Evolutionary conservation across 2,113 vertebrate species (phyloP).

Genomic region (Leptobrachium ailaonicum): DNA sequence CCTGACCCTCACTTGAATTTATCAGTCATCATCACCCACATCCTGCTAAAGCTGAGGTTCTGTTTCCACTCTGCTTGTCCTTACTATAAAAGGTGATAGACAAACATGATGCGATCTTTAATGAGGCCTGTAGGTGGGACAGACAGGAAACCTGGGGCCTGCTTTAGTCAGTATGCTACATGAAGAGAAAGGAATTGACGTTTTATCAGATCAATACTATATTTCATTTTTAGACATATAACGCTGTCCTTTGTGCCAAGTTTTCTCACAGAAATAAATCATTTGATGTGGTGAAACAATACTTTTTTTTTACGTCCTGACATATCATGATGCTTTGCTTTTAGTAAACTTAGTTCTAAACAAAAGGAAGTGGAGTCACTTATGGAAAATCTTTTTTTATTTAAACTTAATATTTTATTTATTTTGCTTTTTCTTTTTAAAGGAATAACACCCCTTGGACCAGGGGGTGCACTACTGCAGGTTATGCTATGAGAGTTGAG

Average conservation of each 20-base stretch:
- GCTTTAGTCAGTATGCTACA: slow-evolving; percentile 3
- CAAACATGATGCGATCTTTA: slow-evolving; percentile 12
- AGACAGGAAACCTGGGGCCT: slow-evolving; percentile 8
- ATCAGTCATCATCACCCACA: slow-evolving; percentile 23
- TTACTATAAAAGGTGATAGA: slow-evolving; percentile 14
- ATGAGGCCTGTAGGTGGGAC: slow-evolving; percentile 20
- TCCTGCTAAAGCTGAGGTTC: slow-evolving; percentile 8
- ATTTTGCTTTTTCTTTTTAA: too few relatives aligned
- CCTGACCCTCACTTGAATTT: neutral
- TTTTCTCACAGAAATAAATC: slow-evolving; percentile 6
- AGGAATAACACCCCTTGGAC: too few relatives aligned
- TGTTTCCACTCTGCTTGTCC: slow-evolving; percentile 28
- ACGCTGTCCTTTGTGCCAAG: neutral
- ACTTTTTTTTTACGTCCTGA: slow-evolving; percentile 8
- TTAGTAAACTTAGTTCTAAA: slow-evolving; percentile 6
- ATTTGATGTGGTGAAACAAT: slow-evolving; percentile 13
- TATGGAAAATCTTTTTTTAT: too few relatives aligned
- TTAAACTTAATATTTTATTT: too few relatives aligned
- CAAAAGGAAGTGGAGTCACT: slow-evolving; percentile 5
- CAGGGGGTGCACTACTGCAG: too few relatives aligned
- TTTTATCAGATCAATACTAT: slow-evolving; percentile 29
- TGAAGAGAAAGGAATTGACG: slow-evolving; percentile 6
- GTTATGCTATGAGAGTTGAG: too few relatives aligned
- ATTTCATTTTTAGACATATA: slow-evolving; percentile 16
- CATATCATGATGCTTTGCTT: neutral